A percentile compares a stretch with the other conserved stretches of the same genome.
These are phyloP conservation scores for Pipra filicauda DNA, from an alignment of 2,113 vertebrate species.

Conservation along the genomic window DNA sequence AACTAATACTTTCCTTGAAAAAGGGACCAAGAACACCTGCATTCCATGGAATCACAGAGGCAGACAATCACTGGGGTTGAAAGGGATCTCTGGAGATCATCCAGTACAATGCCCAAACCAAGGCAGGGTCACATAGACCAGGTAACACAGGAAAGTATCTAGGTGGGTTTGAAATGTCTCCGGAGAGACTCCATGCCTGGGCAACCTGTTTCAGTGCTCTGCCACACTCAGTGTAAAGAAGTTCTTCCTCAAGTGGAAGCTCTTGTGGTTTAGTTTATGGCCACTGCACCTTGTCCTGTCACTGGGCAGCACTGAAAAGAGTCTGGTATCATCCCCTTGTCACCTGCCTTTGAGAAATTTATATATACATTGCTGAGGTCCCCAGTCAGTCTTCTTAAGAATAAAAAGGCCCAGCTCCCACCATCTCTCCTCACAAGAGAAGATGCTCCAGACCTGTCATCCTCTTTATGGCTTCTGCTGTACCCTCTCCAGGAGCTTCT, in stretches of 20 bases:
- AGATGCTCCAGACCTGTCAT: background rate
- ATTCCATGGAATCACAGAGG: background rate
- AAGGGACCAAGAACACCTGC: background rate
- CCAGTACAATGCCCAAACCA: no score
- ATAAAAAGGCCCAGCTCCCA: background rate
- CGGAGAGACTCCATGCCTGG: background rate
- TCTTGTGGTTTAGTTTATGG: background rate
- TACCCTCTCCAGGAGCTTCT: background rate
- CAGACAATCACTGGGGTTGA: background rate
- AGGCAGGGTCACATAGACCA: background rate
- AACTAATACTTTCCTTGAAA: background rate
- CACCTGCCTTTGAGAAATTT: background rate
- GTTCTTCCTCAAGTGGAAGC: background rate
- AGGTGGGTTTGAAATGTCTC: background rate
- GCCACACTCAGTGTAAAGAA: background rate
- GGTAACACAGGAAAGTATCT: fast-evolving
- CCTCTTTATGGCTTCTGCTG: background rate
- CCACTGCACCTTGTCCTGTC: fast-evolving
- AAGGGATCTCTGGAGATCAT: background rate
- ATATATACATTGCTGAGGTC: background rate
- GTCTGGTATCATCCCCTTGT: fast-evolving
- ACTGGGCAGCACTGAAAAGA: fast-evolving
- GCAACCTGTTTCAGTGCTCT: background rate
- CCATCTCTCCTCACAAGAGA: background rate
- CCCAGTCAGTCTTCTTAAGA: background rate